These are phyloP conservation scores for Colletes gigas DNA, from an alignment of 1,140 invertebrate species.

Conservation along the genomic window DNA sequence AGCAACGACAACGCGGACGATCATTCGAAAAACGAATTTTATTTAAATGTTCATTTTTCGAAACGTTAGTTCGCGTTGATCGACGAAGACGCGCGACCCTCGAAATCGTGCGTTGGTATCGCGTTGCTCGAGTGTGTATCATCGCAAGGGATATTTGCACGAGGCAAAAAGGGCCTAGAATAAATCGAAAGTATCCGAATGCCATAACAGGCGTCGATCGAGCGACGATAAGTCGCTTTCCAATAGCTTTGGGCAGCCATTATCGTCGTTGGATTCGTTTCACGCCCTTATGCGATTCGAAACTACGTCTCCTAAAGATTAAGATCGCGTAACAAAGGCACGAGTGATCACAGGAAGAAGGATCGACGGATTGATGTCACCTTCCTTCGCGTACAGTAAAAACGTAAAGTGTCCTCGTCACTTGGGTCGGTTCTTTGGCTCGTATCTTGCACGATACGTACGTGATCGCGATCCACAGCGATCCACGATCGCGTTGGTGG, in stretches of 20 bases:
- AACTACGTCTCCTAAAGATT: background rate
- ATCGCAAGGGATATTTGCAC: background rate
- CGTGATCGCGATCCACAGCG: no score
- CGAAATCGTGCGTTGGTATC: slow-evolving; percentile 4
- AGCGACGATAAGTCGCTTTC: background rate
- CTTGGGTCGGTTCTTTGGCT: slow-evolving; percentile 33
- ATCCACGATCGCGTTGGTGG: no score
- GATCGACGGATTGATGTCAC: slow-evolving; percentile 3
- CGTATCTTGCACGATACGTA: slow-evolving; percentile 21
- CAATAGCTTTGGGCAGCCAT: no score
- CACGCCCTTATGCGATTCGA: slow-evolving; percentile 8
- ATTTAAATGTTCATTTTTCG: background rate
- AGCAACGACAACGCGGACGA: slow-evolving; percentile 37
- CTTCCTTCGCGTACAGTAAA: slow-evolving; percentile 29
- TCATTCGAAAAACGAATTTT: background rate
- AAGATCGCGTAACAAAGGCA: slow-evolving; percentile 31
- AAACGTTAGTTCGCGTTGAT: background rate
- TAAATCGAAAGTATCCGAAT: background rate
- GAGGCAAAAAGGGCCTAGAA: background rate
- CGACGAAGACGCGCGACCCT: background rate
- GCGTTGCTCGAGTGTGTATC: no score
- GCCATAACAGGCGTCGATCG: background rate
- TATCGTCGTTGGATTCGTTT: background rate
- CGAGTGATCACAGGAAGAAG: slow-evolving; percentile 38
- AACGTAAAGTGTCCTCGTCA: background rate